These are phyloP conservation scores for Pipa parva DNA, from an alignment of 2,113 vertebrate genomes.

Conservation along the genomic window DNA sequence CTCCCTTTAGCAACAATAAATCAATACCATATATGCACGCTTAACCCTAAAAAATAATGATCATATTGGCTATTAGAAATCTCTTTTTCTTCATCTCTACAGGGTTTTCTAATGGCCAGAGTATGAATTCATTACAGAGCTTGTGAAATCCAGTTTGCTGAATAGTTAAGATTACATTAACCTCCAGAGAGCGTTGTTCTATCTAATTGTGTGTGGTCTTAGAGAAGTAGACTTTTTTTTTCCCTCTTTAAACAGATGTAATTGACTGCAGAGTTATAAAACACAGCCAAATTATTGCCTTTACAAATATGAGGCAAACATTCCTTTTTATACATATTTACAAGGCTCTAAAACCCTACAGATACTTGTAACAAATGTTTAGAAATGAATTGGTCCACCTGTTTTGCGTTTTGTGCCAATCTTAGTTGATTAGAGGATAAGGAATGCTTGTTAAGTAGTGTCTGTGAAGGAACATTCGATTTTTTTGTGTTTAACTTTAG, in stretches of 20 bases:
- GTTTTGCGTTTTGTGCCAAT: background rate
- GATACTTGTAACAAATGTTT: background rate
- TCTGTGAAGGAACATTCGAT: background rate
- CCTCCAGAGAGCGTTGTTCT: background rate
- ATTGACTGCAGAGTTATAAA: background rate
- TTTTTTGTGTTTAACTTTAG: background rate
- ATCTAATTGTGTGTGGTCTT: background rate
- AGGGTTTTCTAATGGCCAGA: background rate
- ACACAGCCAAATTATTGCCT: slow-evolving; percentile 1
- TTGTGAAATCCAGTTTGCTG: background rate
- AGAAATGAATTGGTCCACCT: background rate
- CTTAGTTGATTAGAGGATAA: background rate
- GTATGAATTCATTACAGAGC: background rate
- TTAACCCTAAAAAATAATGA: too few relatives aligned
- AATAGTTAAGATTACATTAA: background rate
- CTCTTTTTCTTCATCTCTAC: too few relatives aligned
- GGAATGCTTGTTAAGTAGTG: background rate
- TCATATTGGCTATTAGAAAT: too few relatives aligned
- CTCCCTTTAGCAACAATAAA: too few relatives aligned
- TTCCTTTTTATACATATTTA: background rate
- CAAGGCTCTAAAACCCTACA: background rate
- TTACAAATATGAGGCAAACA: background rate
- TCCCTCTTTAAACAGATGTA: background rate
- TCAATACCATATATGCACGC: too few relatives aligned
- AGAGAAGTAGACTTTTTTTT: background rate